Evolutionary conservation across 2,888 invertebrate species (phyloP).

Genomic region (Sminthurinus aureus): DNA sequence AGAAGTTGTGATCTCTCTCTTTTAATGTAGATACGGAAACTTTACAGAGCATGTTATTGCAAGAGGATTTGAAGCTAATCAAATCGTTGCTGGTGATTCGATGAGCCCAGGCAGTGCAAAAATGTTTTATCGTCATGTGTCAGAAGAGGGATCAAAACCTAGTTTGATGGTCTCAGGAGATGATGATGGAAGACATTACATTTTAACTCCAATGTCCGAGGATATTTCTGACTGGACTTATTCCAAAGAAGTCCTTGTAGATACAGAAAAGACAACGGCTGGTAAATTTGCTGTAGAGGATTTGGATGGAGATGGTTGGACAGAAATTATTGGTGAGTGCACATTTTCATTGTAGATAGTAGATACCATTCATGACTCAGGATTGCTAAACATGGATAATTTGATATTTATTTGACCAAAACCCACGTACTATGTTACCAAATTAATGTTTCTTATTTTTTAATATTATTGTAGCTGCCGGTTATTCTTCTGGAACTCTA

Average conservation of each 20-base stretch:
- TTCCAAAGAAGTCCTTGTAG: conserved; percentile 57
- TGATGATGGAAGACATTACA: conserved; percentile 61
- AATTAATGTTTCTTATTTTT: too few species aligned
- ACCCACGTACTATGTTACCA: too few species aligned
- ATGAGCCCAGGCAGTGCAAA: conserved; percentile 61
- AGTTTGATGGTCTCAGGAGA: conserved; percentile 61
- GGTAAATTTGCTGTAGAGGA: conserved; percentile 60
- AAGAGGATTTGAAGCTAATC: conserved; percentile 59
- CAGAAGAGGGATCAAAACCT: conserved; percentile 59
- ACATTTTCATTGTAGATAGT: too few species aligned
- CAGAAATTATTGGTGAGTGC: too few species aligned
- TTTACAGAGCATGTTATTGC: conserved; percentile 56
- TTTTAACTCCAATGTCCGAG: conserved; percentile 59
- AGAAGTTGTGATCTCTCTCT: too few species aligned
- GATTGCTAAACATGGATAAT: too few species aligned
- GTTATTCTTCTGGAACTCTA: conserved; percentile 54
- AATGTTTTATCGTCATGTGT: conserved; percentile 59
- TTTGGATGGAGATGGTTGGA: conserved; percentile 61
- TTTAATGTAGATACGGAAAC: conserved; percentile 30
- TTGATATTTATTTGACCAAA: too few species aligned
- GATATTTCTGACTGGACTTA: conserved; percentile 60
- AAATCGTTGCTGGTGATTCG: conserved; percentile 57
- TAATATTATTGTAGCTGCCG: too few species aligned
- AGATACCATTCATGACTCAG: too few species aligned
- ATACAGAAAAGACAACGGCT: conserved; percentile 58